Percentiles rank a stretch among this genome's conserved stretches.
Evolutionary conservation across 2,888 invertebrate species (phyloP).

Genomic region (Chaetogeoica ovagalla): DNA sequence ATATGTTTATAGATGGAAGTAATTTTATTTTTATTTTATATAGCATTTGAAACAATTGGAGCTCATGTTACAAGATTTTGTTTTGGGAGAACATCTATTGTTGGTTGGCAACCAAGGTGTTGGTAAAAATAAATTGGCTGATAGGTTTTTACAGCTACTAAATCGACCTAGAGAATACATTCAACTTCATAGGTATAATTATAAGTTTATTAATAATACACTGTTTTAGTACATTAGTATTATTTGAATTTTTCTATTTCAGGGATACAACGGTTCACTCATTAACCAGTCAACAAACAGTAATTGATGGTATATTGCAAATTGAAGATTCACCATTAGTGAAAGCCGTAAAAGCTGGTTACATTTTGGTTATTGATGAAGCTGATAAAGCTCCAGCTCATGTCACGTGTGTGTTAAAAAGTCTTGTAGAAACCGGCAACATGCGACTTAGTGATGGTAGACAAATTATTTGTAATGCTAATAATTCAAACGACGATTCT

Average conservation of each 20-base stretch:
- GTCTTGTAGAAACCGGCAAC: conserved; percentile 91
- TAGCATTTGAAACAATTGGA: conserved; percentile 84
- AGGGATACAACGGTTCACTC: conserved; percentile 96
- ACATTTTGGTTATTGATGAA: conserved; percentile 92
- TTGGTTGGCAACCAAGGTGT: conserved; percentile 98
- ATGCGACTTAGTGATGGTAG: conserved; percentile 95
- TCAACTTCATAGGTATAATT: conserved; percentile 67
- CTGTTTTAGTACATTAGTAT: too few species aligned
- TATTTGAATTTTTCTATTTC: conserved; percentile 39
- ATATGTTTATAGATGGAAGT: not conserved
- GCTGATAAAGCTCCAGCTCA: conserved; percentile 98
- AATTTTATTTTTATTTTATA: conserved; percentile 48
- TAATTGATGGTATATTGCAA: conserved; percentile 82
- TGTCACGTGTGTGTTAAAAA: conserved; percentile 93
- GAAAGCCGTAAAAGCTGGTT: conserved; percentile 84
- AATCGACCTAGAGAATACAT: conserved; percentile 93
- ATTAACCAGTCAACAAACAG: conserved; percentile 86
- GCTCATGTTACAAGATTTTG: conserved; percentile 84
- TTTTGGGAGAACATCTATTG: conserved; percentile 86
- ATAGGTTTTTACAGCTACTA: conserved; percentile 82
- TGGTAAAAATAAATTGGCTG: conserved; percentile 95
- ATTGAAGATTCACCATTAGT: conserved; percentile 95
- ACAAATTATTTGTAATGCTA: conserved; percentile 71
- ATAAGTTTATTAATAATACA: not conserved
- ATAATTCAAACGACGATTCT: not conserved